Percentiles rank a stretch among this genome's conserved stretches.
phyloP scores from a whole-genome alignment of 2,113 vertebrate genomes.

The Anolis sagrei region DNA sequence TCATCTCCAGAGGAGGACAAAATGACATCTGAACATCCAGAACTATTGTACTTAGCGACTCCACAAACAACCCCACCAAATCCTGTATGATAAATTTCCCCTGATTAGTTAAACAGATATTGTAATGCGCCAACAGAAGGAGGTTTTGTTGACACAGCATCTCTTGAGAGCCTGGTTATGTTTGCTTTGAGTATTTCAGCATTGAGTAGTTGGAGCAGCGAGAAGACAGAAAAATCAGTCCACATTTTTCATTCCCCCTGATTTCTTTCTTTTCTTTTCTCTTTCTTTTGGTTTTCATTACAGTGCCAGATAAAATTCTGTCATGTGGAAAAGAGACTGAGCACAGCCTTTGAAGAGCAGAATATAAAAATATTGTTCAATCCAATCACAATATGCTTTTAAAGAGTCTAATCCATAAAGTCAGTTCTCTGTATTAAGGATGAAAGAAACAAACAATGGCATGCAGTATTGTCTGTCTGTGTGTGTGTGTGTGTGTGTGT shows the following conservation, averaged over 20 bases:
- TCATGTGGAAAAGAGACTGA: constrained; percentile 49
- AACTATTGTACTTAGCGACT: constrained; percentile 59
- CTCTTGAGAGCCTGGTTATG: constrained; percentile 66
- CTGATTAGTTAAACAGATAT: constrained; percentile 84
- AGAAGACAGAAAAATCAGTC: constrained; percentile 70
- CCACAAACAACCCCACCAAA: constrained; percentile 73
- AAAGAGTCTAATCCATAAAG: constrained; percentile 37
- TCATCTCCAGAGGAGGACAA: constrained; percentile 64
- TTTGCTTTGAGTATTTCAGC: constrained; percentile 73
- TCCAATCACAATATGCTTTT: constrained; percentile 76
- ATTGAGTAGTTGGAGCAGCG: constrained; percentile 64
- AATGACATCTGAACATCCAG: constrained; percentile 66
- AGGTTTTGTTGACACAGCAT: constrained; percentile 77
- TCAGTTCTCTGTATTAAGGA: constrained; percentile 46
- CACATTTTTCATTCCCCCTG: constrained; percentile 41
- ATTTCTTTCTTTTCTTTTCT: constrained; percentile 14
- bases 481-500: constrained; percentile 19
- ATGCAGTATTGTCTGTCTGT: constrained; percentile 44
- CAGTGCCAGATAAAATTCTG: constrained; percentile 68
- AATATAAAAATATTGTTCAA: constrained; percentile 70
- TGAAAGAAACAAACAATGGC: constrained; percentile 34
- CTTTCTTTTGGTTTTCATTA: constrained; percentile 47
- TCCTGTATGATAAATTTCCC: constrained; percentile 78
- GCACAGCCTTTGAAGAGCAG: constrained; percentile 47
- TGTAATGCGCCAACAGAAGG: constrained; percentile 61